Evolutionary conservation across 2,888 invertebrate genomes (phyloP), one percentile per base, ranked within the genome.

Genomic region (Notocelia uddmanniana): DNA sequence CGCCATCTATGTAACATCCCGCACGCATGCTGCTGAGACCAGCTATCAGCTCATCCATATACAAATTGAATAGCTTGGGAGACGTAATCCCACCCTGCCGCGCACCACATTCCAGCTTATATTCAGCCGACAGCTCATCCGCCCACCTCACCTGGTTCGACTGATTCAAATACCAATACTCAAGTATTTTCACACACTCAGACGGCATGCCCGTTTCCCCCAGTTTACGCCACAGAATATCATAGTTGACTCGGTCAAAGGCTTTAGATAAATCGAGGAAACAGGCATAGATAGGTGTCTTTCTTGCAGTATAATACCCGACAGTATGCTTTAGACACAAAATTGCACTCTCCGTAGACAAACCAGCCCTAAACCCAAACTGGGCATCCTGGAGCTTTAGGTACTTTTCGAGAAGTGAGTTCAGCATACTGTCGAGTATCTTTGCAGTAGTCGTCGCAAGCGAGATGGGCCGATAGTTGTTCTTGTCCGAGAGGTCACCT

Each of bases 281-380:
- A 55, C 55, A 55, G 55, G 55, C 55, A 55, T 55, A 55, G 15
- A 55, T 26, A 15, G 26, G 55, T 2, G 55, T 55, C 13, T 26
- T 26, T 11, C 54, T 23, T 15, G 54, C 54, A 3, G 54, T 54
- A 13, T 54, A 54, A n/a, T 55, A 26, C n/a, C 26, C 26, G 26
- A 55, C 55, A 15, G 55, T 55, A 31, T 55, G 55, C 26, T 55
- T 55, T 15, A 55, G 54, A n/a, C 54, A 23, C 15, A 26, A 15
- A 21, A 52, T 52, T 3, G 52, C 21, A 21, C 52, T 21, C 11
- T 23, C 52, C 52, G n/a, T n/a, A n/a, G n/a, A n/a, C n/a, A n/a
- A n/a, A n/a, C n/a, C n/a, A n/a, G n/a, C n/a, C n/a, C n/a, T n/a
- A n/a, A n/a, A n/a, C n/a, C n/a, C n/a, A n/a, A n/a, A n/a, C n/a